A percentile compares a stretch with the other conserved stretches of the same genome.
Conservation (phyloP, 2,113 vertebrate genomes). For the Reinhardtius hippoglossoides region DNA sequence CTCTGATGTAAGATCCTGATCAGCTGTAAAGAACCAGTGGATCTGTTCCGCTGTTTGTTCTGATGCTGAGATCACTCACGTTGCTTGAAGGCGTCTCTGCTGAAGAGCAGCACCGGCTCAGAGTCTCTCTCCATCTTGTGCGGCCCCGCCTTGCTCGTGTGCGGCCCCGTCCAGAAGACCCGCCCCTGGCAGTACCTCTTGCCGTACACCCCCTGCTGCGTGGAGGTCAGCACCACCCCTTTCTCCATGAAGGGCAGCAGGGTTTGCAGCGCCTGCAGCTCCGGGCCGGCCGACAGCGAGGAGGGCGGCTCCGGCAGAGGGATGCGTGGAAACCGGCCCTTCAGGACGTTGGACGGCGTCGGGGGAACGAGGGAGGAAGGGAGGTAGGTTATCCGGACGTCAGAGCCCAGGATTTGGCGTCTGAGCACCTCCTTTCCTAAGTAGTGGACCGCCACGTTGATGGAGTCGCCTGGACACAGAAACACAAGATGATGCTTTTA, state of each 20-base stretch:
- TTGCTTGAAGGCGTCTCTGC: constrained; percentile 77
- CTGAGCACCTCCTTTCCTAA: constrained; percentile 75
- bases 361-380: constrained; percentile 60
- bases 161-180: constrained; percentile 86
- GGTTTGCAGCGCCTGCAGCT: constrained; percentile 64
- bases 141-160: constrained; percentile 38
- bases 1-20: too few relatives aligned
- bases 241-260: constrained; percentile 85
- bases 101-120: constrained; percentile 83
- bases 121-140: constrained; percentile 83
- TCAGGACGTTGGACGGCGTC: constrained; percentile 27
- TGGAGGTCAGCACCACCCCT: constrained; percentile 85
- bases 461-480: constrained; percentile 74
- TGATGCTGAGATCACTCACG: constrained; percentile 73
- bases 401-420: constrained; percentile 70
- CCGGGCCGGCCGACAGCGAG: constrained; percentile 56
- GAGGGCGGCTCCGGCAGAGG: constrained; percentile 70
- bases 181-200: constrained; percentile 83
- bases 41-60: too few relatives aligned
- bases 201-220: constrained; percentile 82
- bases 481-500: background rate
- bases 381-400: constrained; percentile 74
- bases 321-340: constrained; percentile 59
- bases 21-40: too few relatives aligned
- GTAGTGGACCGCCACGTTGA: constrained; percentile 83